Percentiles rank a stretch among this genome's conserved stretches.
Conservation (phyloP, 2,797 vertebrate species). For the Rhynchonycteris naso region DNA sequence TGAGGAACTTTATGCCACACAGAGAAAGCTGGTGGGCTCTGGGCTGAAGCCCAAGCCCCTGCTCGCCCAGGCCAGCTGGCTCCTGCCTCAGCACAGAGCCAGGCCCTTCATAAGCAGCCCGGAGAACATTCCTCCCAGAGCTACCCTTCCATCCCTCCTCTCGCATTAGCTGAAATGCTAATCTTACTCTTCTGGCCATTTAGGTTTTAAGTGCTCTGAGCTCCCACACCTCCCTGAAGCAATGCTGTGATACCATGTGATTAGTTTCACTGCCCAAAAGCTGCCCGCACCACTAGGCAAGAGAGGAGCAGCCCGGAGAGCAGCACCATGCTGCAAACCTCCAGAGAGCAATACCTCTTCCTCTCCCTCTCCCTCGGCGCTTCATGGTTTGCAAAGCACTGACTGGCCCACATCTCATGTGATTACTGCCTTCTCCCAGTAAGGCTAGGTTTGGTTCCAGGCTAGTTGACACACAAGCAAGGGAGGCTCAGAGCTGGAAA, state of each 20-base stretch:
- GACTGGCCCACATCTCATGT: not conserved
- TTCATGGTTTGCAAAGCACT: not conserved
- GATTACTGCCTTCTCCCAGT: not conserved
- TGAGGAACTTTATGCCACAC: not conserved
- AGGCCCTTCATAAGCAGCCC: not conserved
- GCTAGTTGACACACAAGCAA: not conserved
- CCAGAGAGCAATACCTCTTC: not conserved
- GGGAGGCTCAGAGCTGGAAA: constrained; percentile 22
- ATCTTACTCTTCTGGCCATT: not conserved
- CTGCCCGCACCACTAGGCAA: not conserved
- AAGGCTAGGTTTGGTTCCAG: not conserved
- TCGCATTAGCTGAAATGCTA: not conserved
- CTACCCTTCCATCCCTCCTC: not conserved
- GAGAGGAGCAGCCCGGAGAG: not conserved
- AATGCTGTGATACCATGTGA: not conserved
- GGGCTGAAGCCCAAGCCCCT: not conserved
- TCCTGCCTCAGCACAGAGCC: not conserved
- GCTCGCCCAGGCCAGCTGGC: accelerated
- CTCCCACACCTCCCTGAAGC: not conserved
- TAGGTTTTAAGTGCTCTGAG: not conserved
- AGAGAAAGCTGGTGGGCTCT: not conserved
- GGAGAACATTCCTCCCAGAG: not conserved
- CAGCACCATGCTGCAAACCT: accelerated
- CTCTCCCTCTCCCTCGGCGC: not conserved
- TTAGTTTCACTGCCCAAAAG: not conserved